Evolutionary conservation across 1,140 invertebrate species (phyloP), one percentile per base, ranked within the genome.

Genomic region (Drosophila ogumai): DNA sequence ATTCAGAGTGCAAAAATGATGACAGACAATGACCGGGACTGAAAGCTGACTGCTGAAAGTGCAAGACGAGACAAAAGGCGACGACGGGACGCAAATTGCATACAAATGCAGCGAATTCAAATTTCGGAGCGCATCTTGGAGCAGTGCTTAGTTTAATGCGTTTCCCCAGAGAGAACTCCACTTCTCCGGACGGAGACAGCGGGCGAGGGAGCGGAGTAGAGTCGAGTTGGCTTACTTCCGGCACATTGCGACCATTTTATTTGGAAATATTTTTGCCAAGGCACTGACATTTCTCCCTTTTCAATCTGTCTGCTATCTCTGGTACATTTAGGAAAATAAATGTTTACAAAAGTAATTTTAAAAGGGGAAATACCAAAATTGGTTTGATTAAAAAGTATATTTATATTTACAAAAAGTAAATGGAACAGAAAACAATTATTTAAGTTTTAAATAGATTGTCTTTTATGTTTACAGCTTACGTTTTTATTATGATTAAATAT

Each of bases 231-330:
- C 78, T 85, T 78, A 75, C 74, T 85, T 85, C 82, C 82, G 82
- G 66, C 82, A 78, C 82, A 85, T 79, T 81, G 78, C 82, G 64
- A 76, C 59, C 81, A 65, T 85, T 85, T 85, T 85, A 81, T 85
- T 85, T 81, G 81, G 82, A 86, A 86, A 85, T 77, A 85, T 81
- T 75, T 76, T 54, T 73, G 69, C 56, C 77, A 61, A 28, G 76
- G 50, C 69, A 66, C 63, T 65, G 63, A 32, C 59, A 55, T 58
- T 34, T 52, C 64, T n/a, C 43, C 40, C 56, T n/a, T 68, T 38
- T 64, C 47, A 54, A 78, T 78, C 64, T 68, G 49, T 56, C 41
- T 64, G 56, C 50, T 43, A 50, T 65, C 15, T 43, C n/a, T 10
- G 12, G 3, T 69, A 34, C 63, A 67, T 17, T 25, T 15, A 13